These are phyloP conservation scores for Nasonovia ribisnigri DNA, from an alignment of 2,888 invertebrate species.

Conservation along the genomic window DNA sequence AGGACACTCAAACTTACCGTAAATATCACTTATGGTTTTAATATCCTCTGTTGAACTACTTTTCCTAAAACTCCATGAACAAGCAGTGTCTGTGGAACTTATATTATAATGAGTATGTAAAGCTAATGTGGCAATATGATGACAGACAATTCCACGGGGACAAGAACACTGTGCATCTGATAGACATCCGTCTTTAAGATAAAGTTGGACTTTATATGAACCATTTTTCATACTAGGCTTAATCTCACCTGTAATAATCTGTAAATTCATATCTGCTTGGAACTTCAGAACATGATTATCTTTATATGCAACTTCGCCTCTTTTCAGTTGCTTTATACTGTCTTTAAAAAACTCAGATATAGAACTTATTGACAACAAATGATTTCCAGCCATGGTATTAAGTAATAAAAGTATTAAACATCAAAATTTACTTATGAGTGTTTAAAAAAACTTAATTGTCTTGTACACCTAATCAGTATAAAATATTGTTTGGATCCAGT, in stretches of 20 bases:
- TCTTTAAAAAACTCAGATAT: neutral
- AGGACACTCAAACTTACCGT: neutral
- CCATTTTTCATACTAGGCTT: slow-evolving; percentile 11
- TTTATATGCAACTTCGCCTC: neutral
- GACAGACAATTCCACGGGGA: neutral
- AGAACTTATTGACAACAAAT: neutral
- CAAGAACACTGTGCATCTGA: neutral
- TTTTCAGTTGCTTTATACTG: neutral
- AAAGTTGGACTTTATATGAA: neutral
- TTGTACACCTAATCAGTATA: no score
- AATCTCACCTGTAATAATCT: neutral
- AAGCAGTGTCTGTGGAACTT: neutral
- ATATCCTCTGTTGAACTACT: neutral
- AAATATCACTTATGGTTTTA: neutral
- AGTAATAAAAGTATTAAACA: no score
- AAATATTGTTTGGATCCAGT: neutral
- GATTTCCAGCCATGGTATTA: neutral
- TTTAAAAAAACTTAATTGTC: no score
- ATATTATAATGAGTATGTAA: neutral
- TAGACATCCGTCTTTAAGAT: neutral
- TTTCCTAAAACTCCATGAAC: neutral
- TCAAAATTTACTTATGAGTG: no score
- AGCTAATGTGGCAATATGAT: neutral
- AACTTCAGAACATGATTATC: neutral
- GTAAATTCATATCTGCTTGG: neutral